These are phyloP conservation scores for Papilio helenus DNA, from an alignment of 1,140 invertebrate species.

Conservation along the genomic window DNA sequence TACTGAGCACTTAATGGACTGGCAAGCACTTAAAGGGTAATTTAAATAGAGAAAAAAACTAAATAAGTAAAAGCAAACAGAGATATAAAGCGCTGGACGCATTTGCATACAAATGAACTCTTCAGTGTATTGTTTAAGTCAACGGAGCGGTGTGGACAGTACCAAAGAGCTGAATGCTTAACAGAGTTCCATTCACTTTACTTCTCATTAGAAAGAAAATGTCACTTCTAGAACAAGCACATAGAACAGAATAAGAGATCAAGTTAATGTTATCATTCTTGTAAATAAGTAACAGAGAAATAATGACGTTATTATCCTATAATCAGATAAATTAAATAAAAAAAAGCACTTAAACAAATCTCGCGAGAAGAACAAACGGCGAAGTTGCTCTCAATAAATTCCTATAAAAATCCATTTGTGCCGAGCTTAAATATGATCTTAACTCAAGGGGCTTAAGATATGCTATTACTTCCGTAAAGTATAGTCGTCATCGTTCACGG, in stretches of 20 bases:
- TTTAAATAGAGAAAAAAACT: constrained; percentile 47
- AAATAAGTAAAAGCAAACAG: constrained; percentile 53
- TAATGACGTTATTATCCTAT: too few relatives aligned
- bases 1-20: constrained; percentile 38
- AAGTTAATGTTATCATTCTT: too few relatives aligned
- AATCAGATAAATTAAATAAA: too few relatives aligned
- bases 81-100: constrained; percentile 50
- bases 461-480: constrained; percentile 6
- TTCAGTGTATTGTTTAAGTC: constrained; percentile 39
- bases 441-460: constrained; percentile 21
- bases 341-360: constrained; percentile 19
- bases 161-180: not conserved
- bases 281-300: too few relatives aligned
- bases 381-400: constrained; percentile 9
- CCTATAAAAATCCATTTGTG: constrained; percentile 8
- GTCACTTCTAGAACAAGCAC: not conserved
- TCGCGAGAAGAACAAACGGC: not conserved
- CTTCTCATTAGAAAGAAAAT: not conserved
- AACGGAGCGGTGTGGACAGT: constrained; percentile 23
- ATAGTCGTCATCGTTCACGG: too few relatives aligned
- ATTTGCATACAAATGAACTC: constrained; percentile 58
- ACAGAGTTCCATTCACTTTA: constrained; percentile 24
- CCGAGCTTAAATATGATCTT: constrained; percentile 4
- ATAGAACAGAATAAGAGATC: not conserved
- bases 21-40: constrained; percentile 27